Evolutionary conservation across 1,140 invertebrate genomes (phyloP), one percentile per base, ranked within the genome.

Genomic region (Pseudomyrmex dendroicus): DNA sequence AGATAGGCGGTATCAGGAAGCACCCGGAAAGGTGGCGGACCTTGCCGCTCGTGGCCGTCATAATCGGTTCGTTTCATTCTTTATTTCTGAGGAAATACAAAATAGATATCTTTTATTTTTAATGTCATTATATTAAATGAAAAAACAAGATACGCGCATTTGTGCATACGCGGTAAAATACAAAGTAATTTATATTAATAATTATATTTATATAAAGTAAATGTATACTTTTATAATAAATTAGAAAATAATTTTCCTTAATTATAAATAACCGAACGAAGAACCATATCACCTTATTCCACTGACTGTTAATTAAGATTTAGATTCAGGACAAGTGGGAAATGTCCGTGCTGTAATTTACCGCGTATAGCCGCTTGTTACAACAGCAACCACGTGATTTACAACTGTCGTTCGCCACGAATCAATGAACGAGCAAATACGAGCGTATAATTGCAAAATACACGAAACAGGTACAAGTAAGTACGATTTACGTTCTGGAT

Each of bases 11-110:
- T 87, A 13, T 89, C 90, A 50, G 89, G 90, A 62, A 93, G 84
- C 68, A 93, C 90, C 57, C 91, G 89, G 63, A 93, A 93, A 50
- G 92, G 89, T 15, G 90, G 90, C 68, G 86, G 74, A 68, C 73
- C 89, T 62, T 86, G 88, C 78, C 89, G 85, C 87, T 86, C 89
- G 68, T 90, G 82, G 62, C 80, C 90, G 56, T 76, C 82, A 80
- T 70, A 54, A 70, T 93, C 91, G 74, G 85, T 74, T 20, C 91
- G 89, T 78, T 88, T 91, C 91, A 92, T 93, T 86, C 84, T 89
- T 52, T 73, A 80, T 80, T 66, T 80, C 54, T 48, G 0, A 35
- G 35, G 35, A 35, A 35, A 35, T 0, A 35, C 35, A 35, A 35
- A 4, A 35, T 35, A 35, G 0, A 35, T 35, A 35, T 35, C 5